These are phyloP conservation scores for Carcharodon carcharias DNA, from an alignment of 2,797 vertebrate genomes.

Conservation along the genomic window DNA sequence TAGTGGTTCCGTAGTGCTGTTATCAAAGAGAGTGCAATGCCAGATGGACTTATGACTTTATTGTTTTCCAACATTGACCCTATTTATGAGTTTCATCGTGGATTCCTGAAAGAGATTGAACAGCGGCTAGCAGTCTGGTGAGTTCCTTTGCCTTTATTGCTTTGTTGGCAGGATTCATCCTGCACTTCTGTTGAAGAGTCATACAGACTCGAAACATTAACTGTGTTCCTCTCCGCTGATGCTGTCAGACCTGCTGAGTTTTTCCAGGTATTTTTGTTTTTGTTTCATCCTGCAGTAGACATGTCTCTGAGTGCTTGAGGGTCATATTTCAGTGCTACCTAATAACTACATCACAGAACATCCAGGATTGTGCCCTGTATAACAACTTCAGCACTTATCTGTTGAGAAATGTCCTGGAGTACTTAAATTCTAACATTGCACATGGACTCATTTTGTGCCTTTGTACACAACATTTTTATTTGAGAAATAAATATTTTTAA, in stretches of 20 bases:
- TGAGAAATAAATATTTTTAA: neutral
- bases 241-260: no score
- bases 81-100: slow-evolving; percentile 85
- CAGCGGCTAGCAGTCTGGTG: slow-evolving; percentile 87
- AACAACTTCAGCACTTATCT: neutral
- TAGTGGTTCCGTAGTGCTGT: slow-evolving; percentile 93
- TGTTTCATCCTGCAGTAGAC: neutral
- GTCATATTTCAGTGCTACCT: neutral
- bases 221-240: no score
- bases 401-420: neutral
- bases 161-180: neutral
- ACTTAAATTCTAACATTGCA: neutral
- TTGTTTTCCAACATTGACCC: slow-evolving; percentile 93
- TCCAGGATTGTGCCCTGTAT: neutral
- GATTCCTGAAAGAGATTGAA: slow-evolving; percentile 86
- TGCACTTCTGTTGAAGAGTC: no score
- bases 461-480: neutral
- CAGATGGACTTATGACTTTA: slow-evolving; percentile 75
- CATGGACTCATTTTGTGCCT: no score
- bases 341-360: neutral
- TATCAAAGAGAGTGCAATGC: slow-evolving; percentile 85
- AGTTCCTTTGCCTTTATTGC: slow-evolving; percentile 27
- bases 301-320: neutral
- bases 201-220: no score
- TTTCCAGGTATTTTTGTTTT: no score